Base-by-base conservation (phyloP, 2,888 invertebrate species). In the Allygus modestus region DNA sequence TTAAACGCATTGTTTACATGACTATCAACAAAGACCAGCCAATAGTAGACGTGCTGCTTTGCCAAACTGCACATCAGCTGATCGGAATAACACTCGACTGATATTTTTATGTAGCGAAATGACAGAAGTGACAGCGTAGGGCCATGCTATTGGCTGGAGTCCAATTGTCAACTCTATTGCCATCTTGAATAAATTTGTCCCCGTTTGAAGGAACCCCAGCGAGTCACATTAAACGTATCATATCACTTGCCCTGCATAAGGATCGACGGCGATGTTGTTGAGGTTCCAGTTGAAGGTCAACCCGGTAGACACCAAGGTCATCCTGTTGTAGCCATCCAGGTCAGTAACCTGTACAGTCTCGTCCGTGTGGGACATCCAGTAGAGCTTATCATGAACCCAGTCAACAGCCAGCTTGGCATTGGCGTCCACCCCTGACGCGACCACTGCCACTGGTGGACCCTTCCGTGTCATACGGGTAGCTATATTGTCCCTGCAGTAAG, bases 191-290 rank as follows among this genome's bases (percentile, higher is more conserved):
- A n/a, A n/a, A n/a, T n/a, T n/a, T n/a, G n/a, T n/a, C n/a, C n/a
- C n/a, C n/a, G n/a, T n/a, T n/a, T n/a, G n/a, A n/a, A n/a, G n/a
- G n/a, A n/a, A n/a, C n/a, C n/a, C n/a, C n/a, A n/a, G n/a, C n/a
- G n/a, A n/a, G n/a, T n/a, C n/a, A n/a, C n/a, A n/a, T n/a, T n/a
- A n/a, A n/a, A n/a, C n/a, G n/a, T n/a, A n/a, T n/a, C n/a, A n/a
- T n/a, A n/a, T n/a, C n/a, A n/a, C 28, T 37, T n/a, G 41, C 73
- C 43, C 43, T 20, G 37, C 37, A 23, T 41, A 73, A 41, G 73
- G 73, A 73, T 73, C 73, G 9, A 73, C 73, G 15, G 41, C 73
- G 7, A 73, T 37, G 26, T 73, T 73, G 73, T 73, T 41, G 23
- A 23, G 37, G 73, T 73, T 23, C 41, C 5, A 9, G 31, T 31